Conservation (phyloP, 2,113 vertebrate genomes). For the Stomatorhinus ivindoensis region DNA sequence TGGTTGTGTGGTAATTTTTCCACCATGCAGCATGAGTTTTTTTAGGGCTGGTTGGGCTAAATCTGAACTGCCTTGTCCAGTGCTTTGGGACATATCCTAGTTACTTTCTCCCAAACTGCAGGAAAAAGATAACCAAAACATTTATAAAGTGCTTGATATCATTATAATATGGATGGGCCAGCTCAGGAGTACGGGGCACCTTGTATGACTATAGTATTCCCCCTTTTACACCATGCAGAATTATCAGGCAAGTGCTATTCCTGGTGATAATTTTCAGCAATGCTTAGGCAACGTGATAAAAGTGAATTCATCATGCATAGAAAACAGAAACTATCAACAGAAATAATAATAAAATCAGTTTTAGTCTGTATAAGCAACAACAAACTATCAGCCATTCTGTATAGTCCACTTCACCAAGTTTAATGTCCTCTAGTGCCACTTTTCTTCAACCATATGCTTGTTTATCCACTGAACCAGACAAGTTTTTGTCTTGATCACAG, state of each 20-base stretch:
- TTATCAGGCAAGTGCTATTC: neutral
- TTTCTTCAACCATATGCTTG: neutral
- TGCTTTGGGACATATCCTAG: neutral
- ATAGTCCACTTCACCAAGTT: neutral
- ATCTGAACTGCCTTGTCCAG: neutral
- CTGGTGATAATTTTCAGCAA: neutral
- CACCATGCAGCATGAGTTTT: neutral
- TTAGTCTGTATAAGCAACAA: neutral
- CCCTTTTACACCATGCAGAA: slow-evolving; percentile 14
- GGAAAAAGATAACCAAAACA: slow-evolving; percentile 36
- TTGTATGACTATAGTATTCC: slow-evolving; percentile 62
- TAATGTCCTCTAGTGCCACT: neutral
- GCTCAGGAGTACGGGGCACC: slow-evolving; percentile 36
- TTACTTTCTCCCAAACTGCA: neutral
- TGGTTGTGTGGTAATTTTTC: neutral
- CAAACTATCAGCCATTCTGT: neutral
- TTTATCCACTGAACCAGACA: neutral
- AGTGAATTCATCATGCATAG: neutral
- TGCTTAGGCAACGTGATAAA: neutral
- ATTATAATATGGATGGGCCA: slow-evolving; percentile 48
- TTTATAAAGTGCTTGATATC: slow-evolving; percentile 45
- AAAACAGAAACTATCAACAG: neutral
- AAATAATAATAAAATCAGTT: neutral
- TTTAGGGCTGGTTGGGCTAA: neutral
- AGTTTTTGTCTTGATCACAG: neutral